These are phyloP conservation scores for Oncorhynchus tshawytscha DNA, from an alignment of 2,113 vertebrate genomes.

Conservation along the genomic window DNA sequence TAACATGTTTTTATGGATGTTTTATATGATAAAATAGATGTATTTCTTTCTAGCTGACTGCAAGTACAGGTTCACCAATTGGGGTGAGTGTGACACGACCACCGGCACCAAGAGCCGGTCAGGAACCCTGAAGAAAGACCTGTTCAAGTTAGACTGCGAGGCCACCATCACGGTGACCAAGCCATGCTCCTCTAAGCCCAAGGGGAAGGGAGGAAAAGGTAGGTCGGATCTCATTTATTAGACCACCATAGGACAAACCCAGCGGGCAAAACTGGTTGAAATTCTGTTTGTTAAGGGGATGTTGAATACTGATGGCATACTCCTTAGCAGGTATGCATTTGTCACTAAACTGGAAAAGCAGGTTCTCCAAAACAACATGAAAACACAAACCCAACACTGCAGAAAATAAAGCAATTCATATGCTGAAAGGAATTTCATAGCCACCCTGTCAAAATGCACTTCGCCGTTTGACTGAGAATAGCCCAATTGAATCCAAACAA, in stretches of 20 bases:
- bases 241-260: too few species aligned
- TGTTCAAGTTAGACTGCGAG: conserved; percentile 91
- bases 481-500: not conserved
- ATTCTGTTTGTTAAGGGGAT: not conserved
- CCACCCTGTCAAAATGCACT: not conserved
- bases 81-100: conserved; percentile 82
- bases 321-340: not conserved
- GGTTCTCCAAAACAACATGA: not conserved
- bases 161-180: conserved; percentile 86
- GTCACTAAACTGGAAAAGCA: not conserved
- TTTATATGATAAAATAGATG: not conserved
- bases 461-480: not conserved
- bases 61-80: conserved; percentile 92
- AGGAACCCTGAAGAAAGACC: conserved; percentile 86
- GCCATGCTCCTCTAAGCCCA: conserved; percentile 85
- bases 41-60: conserved; percentile 80
- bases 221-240: conserved; percentile 20
- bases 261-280: not conserved
- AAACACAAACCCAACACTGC: not conserved
- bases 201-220: conserved; percentile 82
- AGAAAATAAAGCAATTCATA: too few species aligned
- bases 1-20: not conserved
- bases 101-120: conserved; percentile 84
- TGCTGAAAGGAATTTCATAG: not conserved
- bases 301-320: not conserved